These are phyloP conservation scores for Dromas ardeola DNA, from an alignment of 2,113 vertebrate genomes.

Conservation along the genomic window DNA sequence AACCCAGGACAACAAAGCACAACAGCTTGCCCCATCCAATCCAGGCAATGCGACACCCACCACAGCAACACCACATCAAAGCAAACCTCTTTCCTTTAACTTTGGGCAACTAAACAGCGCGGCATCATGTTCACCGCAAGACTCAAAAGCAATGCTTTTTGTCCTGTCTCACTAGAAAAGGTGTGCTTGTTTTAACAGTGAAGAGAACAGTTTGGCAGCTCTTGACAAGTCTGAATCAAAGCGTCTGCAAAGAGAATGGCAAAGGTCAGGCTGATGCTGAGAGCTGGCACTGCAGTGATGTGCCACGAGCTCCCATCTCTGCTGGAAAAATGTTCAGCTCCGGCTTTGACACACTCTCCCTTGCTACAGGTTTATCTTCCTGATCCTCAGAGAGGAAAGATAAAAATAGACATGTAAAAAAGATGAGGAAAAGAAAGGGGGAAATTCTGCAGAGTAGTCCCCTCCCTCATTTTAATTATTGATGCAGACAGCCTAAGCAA, in stretches of 20 bases:
- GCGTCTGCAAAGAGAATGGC: not conserved
- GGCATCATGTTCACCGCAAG: not conserved
- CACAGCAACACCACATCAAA: not conserved
- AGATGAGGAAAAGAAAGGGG: not conserved
- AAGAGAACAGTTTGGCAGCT: not conserved
- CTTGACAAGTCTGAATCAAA: constrained; percentile 9
- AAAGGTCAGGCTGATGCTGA: not conserved
- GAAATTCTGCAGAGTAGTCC: not conserved
- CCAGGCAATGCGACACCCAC: not conserved
- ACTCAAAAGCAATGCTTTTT: not conserved
- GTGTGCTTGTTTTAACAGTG: not conserved
- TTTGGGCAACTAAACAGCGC: not conserved
- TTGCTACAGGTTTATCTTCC: not conserved
- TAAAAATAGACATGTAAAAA: not conserved
- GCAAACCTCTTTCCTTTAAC: not conserved
- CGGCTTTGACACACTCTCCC: not conserved
- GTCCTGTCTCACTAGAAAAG: not conserved
- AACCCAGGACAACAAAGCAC: not conserved
- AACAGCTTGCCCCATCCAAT: not conserved
- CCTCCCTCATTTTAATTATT: constrained; percentile 66
- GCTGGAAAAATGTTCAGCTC: not conserved
- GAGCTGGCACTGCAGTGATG: not conserved
- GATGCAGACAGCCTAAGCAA: constrained; percentile 67
- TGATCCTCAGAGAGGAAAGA: not conserved
- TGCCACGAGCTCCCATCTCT: not conserved